Percentiles rank a stretch among this genome's conserved stretches.
phyloP scores from a whole-genome alignment of 1,140 invertebrate genomes.

The Lithobius niger region DNA sequence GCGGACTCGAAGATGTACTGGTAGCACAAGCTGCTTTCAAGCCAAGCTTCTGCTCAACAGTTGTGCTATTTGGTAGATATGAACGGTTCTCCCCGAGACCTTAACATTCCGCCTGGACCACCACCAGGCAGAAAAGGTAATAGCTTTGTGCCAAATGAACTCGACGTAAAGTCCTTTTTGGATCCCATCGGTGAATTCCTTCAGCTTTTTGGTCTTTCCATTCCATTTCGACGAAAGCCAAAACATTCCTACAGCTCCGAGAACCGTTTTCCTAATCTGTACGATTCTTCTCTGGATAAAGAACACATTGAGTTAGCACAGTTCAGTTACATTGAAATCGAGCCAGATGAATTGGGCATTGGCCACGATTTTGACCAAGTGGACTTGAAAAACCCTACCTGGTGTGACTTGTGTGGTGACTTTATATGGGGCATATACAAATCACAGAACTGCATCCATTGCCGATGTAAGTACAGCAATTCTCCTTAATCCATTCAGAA shows the following conservation, averaged over 20 bases:
- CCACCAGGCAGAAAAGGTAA: too few species aligned
- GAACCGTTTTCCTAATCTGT: background rate
- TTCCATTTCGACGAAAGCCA: constrained; percentile 1
- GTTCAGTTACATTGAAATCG: constrained; percentile 2
- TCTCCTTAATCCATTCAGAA: background rate
- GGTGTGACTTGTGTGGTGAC: constrained; percentile 12
- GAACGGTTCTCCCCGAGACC: too few species aligned
- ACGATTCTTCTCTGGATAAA: background rate
- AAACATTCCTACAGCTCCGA: background rate
- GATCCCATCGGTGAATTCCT: constrained; percentile 4
- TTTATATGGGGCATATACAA: constrained; percentile 10
- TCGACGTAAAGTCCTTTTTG: background rate
- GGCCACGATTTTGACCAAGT: background rate
- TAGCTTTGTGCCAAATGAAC: too few species aligned
- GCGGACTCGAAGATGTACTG: too few species aligned
- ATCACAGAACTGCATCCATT: background rate
- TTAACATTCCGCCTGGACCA: too few species aligned
- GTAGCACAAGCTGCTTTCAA: too few species aligned
- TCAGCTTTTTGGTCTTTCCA: background rate
- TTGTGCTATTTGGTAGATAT: too few species aligned
- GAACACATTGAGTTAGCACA: constrained; percentile 10
- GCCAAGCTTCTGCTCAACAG: too few species aligned
- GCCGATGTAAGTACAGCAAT: constrained; percentile 8
- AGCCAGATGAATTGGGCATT: background rate
- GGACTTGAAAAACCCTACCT: constrained; percentile 1